Base-by-base conservation (phyloP, 2,113 vertebrate genomes). In the Uria aalge region DNA sequence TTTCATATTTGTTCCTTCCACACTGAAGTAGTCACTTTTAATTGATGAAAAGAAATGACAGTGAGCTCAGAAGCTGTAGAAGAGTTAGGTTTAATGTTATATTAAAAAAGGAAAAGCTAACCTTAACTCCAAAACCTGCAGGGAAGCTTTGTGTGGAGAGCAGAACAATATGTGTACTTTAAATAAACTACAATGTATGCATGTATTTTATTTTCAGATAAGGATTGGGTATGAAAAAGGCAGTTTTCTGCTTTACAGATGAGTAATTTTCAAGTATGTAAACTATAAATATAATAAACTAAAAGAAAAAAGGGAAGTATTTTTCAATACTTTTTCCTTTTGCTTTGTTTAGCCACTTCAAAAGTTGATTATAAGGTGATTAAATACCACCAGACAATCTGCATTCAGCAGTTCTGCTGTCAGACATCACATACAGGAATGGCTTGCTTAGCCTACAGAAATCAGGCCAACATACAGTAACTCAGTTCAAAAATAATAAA, bases 41-140 rank as follows among this genome's bases (percentile, higher is more conserved):
- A 92, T 91, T 95, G 91, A 66, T 79, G 84, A 66, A 89, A 94
- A 91, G 73, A 91, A 95, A 88, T 59, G 83, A 85, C 91, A 94
- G 64, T 13, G 19, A 88, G 76, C 50, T 92, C 38, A 72, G 79
- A 86, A 86, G 50, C 62, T 53, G 40, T 6, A 87, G 41, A 89
- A 79, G 41, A 90, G 11, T 64, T 80, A 56, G 48, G 24, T 84
- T 91, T 79, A 82, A 68, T 10, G 10, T 15, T 89, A 26, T 14
- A 53, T 52, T 83, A 75, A 34, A 73, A 69, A 80, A 73, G 21
- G 9, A 57, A 73, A 93, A 55, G 15, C 29, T 80, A 76, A 38
- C 1, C 8, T 81, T 67, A 50, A 63, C 29, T 74, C 59, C 52
- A 71, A 83, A 94, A 59, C 5, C 21, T 40, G 45, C 34, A 84